These are phyloP conservation scores for Anodontia alba DNA, from an alignment of 2,888 invertebrate genomes.

Conservation along the genomic window DNA sequence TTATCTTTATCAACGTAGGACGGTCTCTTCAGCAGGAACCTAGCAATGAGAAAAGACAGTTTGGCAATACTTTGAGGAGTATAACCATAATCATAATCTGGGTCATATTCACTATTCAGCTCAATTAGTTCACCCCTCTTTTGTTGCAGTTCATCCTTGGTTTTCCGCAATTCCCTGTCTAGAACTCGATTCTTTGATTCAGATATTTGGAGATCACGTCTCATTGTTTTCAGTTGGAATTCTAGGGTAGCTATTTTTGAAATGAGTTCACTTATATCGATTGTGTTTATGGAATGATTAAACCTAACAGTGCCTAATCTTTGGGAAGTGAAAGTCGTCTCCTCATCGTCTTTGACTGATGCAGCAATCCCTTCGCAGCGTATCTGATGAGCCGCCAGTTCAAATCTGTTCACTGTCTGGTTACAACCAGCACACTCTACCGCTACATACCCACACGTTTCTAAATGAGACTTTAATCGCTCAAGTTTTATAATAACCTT, in stretches of 20 bases:
- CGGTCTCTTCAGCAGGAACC: conserved; percentile 76
- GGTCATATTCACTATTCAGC: conserved; percentile 74
- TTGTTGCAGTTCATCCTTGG: conserved; percentile 74
- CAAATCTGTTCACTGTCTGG: conserved; percentile 67
- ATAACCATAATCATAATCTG: conserved; percentile 78
- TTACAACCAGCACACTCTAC: conserved; percentile 81
- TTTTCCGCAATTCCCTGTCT: conserved; percentile 74
- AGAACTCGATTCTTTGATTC: conserved; percentile 76
- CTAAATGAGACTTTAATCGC: conserved; percentile 66
- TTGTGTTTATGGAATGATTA: conserved; percentile 56
- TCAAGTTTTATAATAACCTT: conserved; percentile 75
- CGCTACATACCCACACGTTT: conserved; percentile 73
- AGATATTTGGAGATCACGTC: conserved; percentile 77
- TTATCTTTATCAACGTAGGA: conserved; percentile 74
- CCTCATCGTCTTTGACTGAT: conserved; percentile 74
- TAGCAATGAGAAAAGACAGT: conserved; percentile 76
- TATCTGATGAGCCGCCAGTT: conserved; percentile 79
- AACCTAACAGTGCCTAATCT: conserved; percentile 47
- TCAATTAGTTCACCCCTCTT: conserved; percentile 70
- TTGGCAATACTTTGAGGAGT: conserved; percentile 76
- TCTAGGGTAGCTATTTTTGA: conserved; percentile 78
- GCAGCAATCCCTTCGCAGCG: conserved; percentile 86
- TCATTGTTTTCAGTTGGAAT: conserved; percentile 73
- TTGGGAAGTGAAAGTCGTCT: conserved; percentile 29
- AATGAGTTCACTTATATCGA: conserved; percentile 72